phyloP scores from a whole-genome alignment of 2,113 vertebrate genomes.

The Fregetta grallaria region DNA sequence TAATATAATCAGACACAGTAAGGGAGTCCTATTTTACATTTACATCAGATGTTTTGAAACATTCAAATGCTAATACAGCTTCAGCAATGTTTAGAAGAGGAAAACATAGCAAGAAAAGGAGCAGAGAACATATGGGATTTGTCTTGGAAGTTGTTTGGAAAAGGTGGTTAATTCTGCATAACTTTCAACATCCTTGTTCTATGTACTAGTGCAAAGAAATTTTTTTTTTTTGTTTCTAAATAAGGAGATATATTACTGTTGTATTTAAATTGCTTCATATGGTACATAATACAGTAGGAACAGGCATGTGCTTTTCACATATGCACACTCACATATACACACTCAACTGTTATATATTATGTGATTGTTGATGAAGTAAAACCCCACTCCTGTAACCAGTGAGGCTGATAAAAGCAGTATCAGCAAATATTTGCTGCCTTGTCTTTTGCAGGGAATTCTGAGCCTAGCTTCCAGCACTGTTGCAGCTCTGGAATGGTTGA shows the following conservation, averaged over 20 bases:
- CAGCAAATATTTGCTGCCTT: not conserved
- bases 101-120: not conserved
- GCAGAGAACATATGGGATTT: not conserved
- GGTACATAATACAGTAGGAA: not conserved
- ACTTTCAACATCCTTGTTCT: not conserved
- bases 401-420: not conserved
- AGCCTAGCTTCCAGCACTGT: not conserved
- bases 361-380: not conserved
- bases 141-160: not conserved
- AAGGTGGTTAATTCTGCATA: not conserved
- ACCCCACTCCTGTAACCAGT: not conserved
- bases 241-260: not conserved
- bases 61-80: not conserved
- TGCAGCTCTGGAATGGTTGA: not conserved
- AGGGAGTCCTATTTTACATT: not conserved
- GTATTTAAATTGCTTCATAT: not conserved
- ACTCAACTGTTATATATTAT: not conserved
- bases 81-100: not conserved
- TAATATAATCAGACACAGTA: not conserved
- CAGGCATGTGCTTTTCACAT: not conserved
- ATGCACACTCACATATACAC: not conserved
- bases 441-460: not conserved
- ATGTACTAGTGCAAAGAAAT: not conserved
- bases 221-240: not conserved
- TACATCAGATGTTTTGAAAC: slow-evolving; percentile 8